phyloP scores from a whole-genome alignment of 1,140 invertebrate genomes.

The Theocolax elegans region DNA sequence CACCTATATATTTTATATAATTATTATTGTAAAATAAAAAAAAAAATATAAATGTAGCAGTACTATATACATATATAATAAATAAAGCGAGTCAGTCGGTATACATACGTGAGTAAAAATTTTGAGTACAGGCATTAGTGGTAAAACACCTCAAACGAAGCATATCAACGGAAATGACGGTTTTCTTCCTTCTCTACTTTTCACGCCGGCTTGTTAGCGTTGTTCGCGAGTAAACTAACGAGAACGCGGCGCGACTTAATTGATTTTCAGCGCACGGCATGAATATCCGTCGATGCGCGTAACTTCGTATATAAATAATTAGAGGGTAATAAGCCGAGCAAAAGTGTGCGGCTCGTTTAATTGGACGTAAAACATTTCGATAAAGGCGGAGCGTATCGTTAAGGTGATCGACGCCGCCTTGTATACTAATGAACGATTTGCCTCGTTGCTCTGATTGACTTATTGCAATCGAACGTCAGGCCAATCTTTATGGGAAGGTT shows the following conservation, averaged over 20 bases:
- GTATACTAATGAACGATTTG: not conserved
- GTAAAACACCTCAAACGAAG: too few relatives aligned
- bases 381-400: constrained; percentile 17
- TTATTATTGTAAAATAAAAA: too few relatives aligned
- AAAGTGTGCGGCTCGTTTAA: not conserved
- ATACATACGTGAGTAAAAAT: too few relatives aligned
- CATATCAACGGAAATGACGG: not conserved
- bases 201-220: constrained; percentile 6
- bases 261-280: constrained; percentile 1
- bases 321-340: constrained; percentile 5
- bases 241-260: constrained; percentile 1
- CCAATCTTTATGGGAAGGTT: too few relatives aligned
- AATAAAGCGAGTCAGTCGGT: too few relatives aligned
- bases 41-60: too few relatives aligned
- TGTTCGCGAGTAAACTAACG: not conserved
- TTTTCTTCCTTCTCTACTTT: not conserved
- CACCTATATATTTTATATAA: too few relatives aligned
- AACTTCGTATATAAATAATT: constrained; percentile 23
- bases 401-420: constrained; percentile 7
- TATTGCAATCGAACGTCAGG: not conserved
- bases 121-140: too few relatives aligned
- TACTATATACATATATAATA: too few relatives aligned
- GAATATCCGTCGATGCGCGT: constrained; percentile 18
- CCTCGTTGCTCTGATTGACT: not conserved
- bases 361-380: constrained; percentile 23